Base-by-base conservation (phyloP, 2,888 invertebrate genomes). In the Syritta pipiens region DNA sequence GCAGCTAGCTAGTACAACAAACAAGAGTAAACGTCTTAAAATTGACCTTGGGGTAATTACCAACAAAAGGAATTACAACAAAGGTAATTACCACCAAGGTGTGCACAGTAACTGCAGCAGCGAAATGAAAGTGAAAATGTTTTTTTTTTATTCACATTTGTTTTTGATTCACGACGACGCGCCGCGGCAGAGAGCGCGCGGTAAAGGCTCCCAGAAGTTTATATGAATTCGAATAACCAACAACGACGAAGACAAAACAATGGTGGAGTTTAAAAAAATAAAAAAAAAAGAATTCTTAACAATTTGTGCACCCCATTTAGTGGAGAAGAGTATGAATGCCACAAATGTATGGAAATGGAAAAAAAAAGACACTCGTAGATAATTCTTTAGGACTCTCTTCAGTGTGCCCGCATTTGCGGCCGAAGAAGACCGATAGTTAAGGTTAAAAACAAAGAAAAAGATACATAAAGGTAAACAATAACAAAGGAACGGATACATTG, bases 1-100 rank as follows among this genome's bases (percentile, higher is more conserved):
- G n/a, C 12, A 59, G 10, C 2, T 48, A 35, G 12, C 9, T 24
- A 9, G n/a, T n/a, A 48, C 60, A 60, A 62, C 37, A 74, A 67
- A 71, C 28, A 62, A 79, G 60, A 62, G 74, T 67, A 67, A 67
- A 67, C 79, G 79, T 79, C 79, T 79, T 79, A 74, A 72, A 79
- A 55, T 62, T 79, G 79, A 79, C 79, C 79, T 79, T 79, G 79
- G 35, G 48, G 74, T 79, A 79, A 77, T 77, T 77, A 67, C 77
- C 28, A 37, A 53, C 60, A 53, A 40, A 67, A 77, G 79, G 79
- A 74, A 74, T 9, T 17, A 37, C 37, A 14, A 17, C 4, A 17
- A 17, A 9, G 14, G 37, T 37, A 17, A 17, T 17, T 37, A 14
- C 19, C n/a, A n/a, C n/a, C 35, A 76, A 69, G 75, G 65, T 51